These are phyloP conservation scores for Carcharodon carcharias DNA, from an alignment of 2,797 vertebrate genomes.

Conservation along the genomic window DNA sequence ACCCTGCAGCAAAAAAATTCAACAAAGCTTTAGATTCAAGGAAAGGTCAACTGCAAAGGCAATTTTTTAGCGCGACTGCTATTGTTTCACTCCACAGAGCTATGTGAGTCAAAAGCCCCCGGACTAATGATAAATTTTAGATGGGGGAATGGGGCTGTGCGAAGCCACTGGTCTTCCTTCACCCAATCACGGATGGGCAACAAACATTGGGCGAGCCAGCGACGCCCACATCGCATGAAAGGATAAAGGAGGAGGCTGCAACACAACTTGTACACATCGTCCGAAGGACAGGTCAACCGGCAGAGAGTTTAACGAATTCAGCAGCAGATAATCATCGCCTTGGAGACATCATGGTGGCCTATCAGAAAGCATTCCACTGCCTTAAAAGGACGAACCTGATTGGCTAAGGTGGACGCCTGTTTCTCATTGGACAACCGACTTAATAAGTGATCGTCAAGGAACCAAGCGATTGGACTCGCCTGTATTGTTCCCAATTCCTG, in stretches of 20 bases:
- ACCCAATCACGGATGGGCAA: too few species aligned
- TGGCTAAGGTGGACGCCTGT: not conserved
- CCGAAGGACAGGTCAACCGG: too few species aligned
- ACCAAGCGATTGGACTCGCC: not conserved
- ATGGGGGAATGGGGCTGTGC: not conserved
- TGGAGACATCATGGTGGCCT: not conserved
- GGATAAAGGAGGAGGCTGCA: not conserved
- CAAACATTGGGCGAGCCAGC: too few species aligned
- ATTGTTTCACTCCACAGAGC: not conserved
- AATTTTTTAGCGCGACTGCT: not conserved
- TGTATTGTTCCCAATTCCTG: not conserved
- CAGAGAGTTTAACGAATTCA: not conserved
- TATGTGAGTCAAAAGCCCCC: not conserved
- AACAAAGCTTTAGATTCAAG: not conserved
- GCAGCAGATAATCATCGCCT: not conserved
- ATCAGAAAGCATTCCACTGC: not conserved
- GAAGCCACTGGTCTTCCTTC: not conserved
- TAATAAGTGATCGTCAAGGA: not conserved
- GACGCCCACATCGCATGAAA: too few species aligned
- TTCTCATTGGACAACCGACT: not conserved
- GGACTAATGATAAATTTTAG: not conserved
- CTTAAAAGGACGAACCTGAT: not conserved
- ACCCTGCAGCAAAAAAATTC: constrained; percentile 50
- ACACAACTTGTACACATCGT: not conserved
- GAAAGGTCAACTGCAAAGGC: not conserved